Base-by-base conservation (phyloP, 2,113 vertebrate genomes). In the Zosterops pallidus region DNA sequence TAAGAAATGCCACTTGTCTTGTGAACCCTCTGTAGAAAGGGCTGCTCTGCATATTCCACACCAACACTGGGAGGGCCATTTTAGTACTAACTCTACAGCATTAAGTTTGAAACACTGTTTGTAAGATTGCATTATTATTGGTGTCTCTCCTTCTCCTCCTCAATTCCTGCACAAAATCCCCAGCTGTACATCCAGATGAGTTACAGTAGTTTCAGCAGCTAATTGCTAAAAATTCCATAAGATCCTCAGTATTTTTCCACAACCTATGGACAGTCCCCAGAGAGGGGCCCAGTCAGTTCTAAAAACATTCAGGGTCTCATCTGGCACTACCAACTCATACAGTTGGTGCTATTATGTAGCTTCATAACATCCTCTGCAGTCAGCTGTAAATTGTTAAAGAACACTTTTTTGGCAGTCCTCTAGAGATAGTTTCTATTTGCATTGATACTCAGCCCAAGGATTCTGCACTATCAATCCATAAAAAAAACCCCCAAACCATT, bases 371-470 rank as follows among this genome's bases (percentile, higher is more conserved):
- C 81, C 84, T 94, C 70, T 90, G 83, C 85, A 97, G 95, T 90
- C 80, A 79, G 86, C 49, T 86, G 76, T 95, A 96, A 97, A 96
- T 97, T 84, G 71, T 46, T 83, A 91, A 93, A 94, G 93, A 95
- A 86, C 91, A 95, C 31, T 92, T 93, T 89, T 90, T 92, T 97
- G 96, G 94, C 96, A 95, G 83, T 83, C 60, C 55, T 94, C 60
- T 96, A 52, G 92, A 88, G 88, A 86, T 4, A 41, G 77, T 64
- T 88, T 81, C 83, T 95, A 42, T 95, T 89, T 95, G 76, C 89
- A 95, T 90, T 42, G 6, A 89, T 92, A 86, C 89, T 92, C 90
- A 92, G 49, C 31, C 65, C 78, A 89, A 87, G 64, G 67, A 90
- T 95, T 91, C 88, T 90, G 86, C 86, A 86, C 94, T 91, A 95